phyloP scores from a whole-genome alignment of 2,888 invertebrate genomes.

The Synanthedon vespiformis region DNA sequence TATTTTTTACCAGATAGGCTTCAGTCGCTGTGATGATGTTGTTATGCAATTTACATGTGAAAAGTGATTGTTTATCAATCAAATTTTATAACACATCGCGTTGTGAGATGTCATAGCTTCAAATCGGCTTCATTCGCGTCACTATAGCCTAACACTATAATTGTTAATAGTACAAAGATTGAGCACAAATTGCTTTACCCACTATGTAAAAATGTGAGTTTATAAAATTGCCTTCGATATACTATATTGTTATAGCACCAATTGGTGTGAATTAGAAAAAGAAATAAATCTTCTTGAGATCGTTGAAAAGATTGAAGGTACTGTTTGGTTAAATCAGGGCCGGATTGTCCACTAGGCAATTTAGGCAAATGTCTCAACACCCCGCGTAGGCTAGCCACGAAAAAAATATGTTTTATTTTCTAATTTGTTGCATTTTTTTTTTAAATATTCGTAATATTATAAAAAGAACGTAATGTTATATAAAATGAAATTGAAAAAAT shows the following conservation, averaged over 20 bases:
- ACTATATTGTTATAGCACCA: constrained; percentile 18
- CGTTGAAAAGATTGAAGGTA: neutral
- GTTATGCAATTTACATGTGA: constrained; percentile 12
- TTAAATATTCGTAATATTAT: no score
- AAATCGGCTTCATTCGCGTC: neutral
- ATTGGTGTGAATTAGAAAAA: constrained; percentile 12
- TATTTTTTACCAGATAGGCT: constrained; percentile 23
- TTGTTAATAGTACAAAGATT: constrained; percentile 23
- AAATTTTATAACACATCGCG: no score
- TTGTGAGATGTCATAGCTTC: no score
- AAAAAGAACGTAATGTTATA: no score
- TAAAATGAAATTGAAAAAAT: no score
- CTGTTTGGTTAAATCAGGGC: no score
- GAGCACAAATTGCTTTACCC: constrained; percentile 32
- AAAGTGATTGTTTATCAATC: neutral
- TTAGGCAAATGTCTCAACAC: no score
- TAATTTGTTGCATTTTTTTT: no score
- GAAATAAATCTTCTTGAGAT: neutral
- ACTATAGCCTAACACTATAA: neutral
- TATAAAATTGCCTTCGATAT: constrained; percentile 25
- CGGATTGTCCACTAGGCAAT: no score
- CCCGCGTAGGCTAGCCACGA: no score
- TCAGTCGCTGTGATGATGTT: constrained; percentile 37
- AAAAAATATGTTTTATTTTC: no score
- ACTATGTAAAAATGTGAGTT: constrained; percentile 9